Conservation (phyloP, 1,140 invertebrate genomes). For the Whitmania pigra region DNA sequence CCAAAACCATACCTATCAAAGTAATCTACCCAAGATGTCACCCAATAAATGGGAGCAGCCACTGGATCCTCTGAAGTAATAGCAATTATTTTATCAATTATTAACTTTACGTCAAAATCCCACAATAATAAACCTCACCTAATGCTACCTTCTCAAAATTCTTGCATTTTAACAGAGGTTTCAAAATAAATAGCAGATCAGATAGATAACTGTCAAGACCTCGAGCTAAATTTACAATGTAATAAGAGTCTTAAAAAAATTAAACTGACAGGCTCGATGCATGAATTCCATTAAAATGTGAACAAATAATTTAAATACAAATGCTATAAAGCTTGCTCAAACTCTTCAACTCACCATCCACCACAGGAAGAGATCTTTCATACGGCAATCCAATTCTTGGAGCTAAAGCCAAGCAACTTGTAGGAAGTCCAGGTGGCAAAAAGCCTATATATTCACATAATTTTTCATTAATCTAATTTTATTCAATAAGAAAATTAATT, state of each 20-base stretch:
- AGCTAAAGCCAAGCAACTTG: slow-evolving; percentile 78
- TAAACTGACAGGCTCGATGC: too few relatives aligned
- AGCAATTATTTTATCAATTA: not conserved
- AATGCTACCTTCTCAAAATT: slow-evolving; percentile 4
- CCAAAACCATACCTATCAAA: slow-evolving; percentile 96
- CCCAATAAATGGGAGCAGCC: slow-evolving; percentile 83
- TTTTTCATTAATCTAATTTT: not conserved
- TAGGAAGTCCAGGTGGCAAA: slow-evolving; percentile 65
- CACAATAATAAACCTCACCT: slow-evolving; percentile 17
- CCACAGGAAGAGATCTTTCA: slow-evolving; percentile 33
- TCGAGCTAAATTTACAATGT: slow-evolving; percentile 22
- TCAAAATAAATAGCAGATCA: slow-evolving; percentile 36
- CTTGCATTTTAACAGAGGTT: not conserved
- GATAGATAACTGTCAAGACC: slow-evolving; percentile 43
- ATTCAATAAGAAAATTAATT: not conserved
- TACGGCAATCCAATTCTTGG: slow-evolving; percentile 56
- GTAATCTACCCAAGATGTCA: slow-evolving; percentile 96
- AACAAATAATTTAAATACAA: too few relatives aligned
- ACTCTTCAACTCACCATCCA: slow-evolving; percentile 31
- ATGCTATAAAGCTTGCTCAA: slow-evolving; percentile 9
- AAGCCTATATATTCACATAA: slow-evolving; percentile 56
- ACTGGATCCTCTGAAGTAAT: slow-evolving; percentile 62
- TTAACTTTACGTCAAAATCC: too few relatives aligned
- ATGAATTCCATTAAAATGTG: too few relatives aligned
- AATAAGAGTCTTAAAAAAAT: not conserved